Base-by-base conservation (phyloP, 2,113 vertebrate genomes). In the Camelus bactrianus region DNA sequence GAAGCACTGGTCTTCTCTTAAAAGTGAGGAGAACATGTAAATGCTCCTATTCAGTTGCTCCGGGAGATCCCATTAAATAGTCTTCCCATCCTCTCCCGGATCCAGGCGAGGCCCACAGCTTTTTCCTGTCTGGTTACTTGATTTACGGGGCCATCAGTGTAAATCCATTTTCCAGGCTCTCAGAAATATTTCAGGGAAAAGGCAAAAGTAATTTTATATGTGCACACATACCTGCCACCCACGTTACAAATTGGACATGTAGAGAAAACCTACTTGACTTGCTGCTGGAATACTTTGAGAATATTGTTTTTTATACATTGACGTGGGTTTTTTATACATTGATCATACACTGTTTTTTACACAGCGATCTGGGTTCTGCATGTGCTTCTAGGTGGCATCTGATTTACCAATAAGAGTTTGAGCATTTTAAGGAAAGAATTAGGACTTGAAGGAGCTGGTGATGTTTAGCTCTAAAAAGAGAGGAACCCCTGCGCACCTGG, bases 241-340 rank as follows among this genome's bases (percentile, higher is more conserved):
- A 9, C n/a, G 26, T 19, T 30, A 32, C 35, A 26, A 1, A n/a
- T 1, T 24, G 62, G 46, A 2, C 14, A 6, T 4, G 56, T 42
- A 16, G 30, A 58, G n/a, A 19, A 20, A 30, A 20, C 1, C 6
- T 3, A 12, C 35, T 58, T 8, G 35, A 28, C 28, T 26, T 10
- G 2, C 6, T 5, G 0, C 17, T 3, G 32, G 1, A 2, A 42
- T 15, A 0, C 32, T 58, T 72, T 48, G 1, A n/a, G 72, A 10
- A 6, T 9, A 7, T 9, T 65, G 42, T 15, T 58, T 20, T 9
- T 26, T 24, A 17, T 0, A 2, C 10, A 20, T 56, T 2, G 35
- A 35, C 35, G 35, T 35, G 35, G 35, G 35, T 35, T 35, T 35
- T 35, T 35, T 35, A 35, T 35, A 35, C 35, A 35, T 35, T 35